Evolutionary conservation across 1,140 invertebrate species (phyloP), one percentile per base, ranked within the genome.

Genomic region (Gyrodactylus salaris): DNA sequence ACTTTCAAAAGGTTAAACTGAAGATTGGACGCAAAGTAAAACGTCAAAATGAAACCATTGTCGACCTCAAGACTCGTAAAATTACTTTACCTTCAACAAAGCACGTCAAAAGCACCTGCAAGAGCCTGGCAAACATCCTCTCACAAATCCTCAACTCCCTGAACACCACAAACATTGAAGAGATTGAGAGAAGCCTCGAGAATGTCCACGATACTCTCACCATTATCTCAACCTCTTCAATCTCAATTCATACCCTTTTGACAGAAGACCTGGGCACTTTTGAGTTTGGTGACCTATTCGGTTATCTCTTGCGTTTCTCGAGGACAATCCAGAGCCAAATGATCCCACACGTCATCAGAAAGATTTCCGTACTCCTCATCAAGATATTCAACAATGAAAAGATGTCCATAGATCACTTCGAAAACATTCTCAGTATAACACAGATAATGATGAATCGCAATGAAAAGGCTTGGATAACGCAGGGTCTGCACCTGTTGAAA

Each of bases 1-100:
- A 72, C n/a, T 72, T 72, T 25, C 70, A 23, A 25, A 72, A 72
- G 21, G 70, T 72, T 1, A 72, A 72, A n/a, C 20, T 72, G n/a
- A 72, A 72, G 26, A 19, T 72, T 2, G 70, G 70, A 25, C 70
- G 70, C 16, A 72, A 72, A 26, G 20, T 72, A 1, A 72, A 72
- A 26, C 20, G 19, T 1, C 23, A 23, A 25, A 72, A 72, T 72
- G 70, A 72, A 26, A 72, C 70, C 16, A 19, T 72, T 25, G 23
- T 26, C 16, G 23, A 72, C 16, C 23, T 72, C 26, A 72, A 72
- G 26, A 20, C 26, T 25, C 23, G 70, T 19, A 20, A 24, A 20
- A 72, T 72, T 25, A 54, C 34, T 16, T 54, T 54, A n/a, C 34
- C 34, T n/a, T n/a, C 7, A n/a, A 54, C 34, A 7, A 54, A 54